Conservation (phyloP, 1,140 invertebrate genomes). For the Lasaia peninsularis region DNA sequence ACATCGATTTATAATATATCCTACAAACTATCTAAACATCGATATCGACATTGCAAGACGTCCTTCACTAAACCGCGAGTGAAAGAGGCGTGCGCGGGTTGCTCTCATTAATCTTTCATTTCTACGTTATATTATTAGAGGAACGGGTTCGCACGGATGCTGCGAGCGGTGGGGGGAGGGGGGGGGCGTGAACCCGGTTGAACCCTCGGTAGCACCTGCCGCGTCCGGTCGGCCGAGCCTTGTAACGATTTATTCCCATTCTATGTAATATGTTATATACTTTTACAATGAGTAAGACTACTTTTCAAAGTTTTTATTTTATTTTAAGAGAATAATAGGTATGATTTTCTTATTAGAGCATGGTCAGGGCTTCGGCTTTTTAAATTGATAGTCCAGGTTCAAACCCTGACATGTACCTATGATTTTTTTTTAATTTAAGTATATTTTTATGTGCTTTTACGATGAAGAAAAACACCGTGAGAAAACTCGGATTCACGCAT, state of each 20-base stretch:
- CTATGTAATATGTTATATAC: constrained; percentile 23
- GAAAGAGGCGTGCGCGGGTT: constrained; percentile 71
- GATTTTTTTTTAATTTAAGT: no score
- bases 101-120: constrained; percentile 76
- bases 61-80: constrained; percentile 39
- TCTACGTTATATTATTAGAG: constrained; percentile 76
- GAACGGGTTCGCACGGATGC: constrained; percentile 72
- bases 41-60: constrained; percentile 20
- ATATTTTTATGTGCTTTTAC: no score
- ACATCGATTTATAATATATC: no score
- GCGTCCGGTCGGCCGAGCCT: constrained; percentile 45
- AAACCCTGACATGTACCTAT: no score
- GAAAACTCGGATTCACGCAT: no score
- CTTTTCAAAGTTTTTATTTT: no score
- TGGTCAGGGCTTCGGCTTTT: no score
- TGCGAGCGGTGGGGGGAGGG: constrained; percentile 31
- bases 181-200: constrained; percentile 61
- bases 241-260: constrained; percentile 35
- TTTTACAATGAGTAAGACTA: constrained; percentile 13
- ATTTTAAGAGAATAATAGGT: no score
- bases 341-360: no score
- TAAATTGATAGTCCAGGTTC: no score
- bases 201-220: constrained; percentile 72
- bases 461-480: no score
- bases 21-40: neutral